Conservation (phyloP, 2,113 vertebrate genomes). For the Thryonomys swinderianus region DNA sequence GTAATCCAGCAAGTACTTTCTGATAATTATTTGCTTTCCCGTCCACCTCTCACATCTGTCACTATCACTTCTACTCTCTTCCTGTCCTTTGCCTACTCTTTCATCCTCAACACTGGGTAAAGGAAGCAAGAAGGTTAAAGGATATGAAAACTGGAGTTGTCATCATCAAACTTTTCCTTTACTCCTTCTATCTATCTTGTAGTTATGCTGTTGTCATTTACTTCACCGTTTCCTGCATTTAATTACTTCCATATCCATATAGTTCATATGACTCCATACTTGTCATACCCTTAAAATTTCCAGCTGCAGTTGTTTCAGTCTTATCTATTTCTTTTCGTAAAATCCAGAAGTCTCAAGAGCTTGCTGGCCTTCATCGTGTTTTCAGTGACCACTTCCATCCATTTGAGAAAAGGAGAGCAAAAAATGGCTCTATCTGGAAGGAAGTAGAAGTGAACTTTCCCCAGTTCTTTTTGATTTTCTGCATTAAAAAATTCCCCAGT, state of each 20-base stretch:
- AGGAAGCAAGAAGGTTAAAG: neutral
- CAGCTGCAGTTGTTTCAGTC: neutral
- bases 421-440: neutral
- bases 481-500: neutral
- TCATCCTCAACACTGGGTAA: neutral
- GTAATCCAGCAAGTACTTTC: neutral
- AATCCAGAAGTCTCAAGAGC: neutral
- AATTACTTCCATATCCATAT: conserved; percentile 30
- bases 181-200: neutral
- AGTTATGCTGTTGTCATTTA: neutral
- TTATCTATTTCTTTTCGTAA: conserved; percentile 46
- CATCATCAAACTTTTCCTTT: neutral
- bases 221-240: neutral
- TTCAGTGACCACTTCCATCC: conserved; percentile 5
- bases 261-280: neutral
- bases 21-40: neutral
- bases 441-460: neutral
- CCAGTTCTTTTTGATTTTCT: neutral
- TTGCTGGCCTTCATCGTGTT: neutral
- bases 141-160: neutral
- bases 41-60: neutral
- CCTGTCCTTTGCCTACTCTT: too few species aligned
- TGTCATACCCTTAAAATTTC: neutral
- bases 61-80: too few species aligned
- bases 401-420: conserved; percentile 13